These are phyloP conservation scores for Argopecten irradians DNA, from an alignment of 1,140 invertebrate genomes.

Conservation along the genomic window DNA sequence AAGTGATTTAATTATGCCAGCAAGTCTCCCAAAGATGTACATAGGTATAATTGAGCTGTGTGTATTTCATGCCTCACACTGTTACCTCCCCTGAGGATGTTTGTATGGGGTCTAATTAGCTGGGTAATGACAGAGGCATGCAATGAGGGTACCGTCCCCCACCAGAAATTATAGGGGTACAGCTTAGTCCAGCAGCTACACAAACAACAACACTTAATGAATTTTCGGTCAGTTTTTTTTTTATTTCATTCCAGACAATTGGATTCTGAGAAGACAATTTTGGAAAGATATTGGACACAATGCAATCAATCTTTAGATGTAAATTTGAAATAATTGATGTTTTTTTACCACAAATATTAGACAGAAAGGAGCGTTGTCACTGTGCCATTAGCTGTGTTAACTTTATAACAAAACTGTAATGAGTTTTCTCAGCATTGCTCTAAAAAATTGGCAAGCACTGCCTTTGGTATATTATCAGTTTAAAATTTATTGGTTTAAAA, in stretches of 20 bases:
- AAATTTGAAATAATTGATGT: conserved; percentile 23
- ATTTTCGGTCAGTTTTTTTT: conserved; percentile 9
- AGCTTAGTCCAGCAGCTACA: neutral
- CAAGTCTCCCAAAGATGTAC: neutral
- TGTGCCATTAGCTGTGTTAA: neutral
- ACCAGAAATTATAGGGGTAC: conserved; percentile 5
- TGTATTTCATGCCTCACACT: neutral
- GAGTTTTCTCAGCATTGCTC: neutral
- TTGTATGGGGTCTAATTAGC: neutral
- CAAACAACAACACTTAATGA: conserved; percentile 14
- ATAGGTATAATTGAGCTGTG: neutral
- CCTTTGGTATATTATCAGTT: neutral
- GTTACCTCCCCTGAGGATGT: neutral
- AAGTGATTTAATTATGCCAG: conserved; percentile 6
- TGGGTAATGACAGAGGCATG: neutral
- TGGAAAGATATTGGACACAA: neutral
- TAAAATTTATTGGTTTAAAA: conserved; percentile 2
- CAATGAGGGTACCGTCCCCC: neutral
- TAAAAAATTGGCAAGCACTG: neutral
- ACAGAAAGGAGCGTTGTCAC: neutral
- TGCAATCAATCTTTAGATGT: neutral
- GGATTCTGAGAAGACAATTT: neutral
- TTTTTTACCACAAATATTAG: neutral
- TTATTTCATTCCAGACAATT: neutral
- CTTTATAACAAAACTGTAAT: neutral